phyloP scores from a whole-genome alignment of 2,888 invertebrate genomes.

The Chymomyza fuscimana region DNA sequence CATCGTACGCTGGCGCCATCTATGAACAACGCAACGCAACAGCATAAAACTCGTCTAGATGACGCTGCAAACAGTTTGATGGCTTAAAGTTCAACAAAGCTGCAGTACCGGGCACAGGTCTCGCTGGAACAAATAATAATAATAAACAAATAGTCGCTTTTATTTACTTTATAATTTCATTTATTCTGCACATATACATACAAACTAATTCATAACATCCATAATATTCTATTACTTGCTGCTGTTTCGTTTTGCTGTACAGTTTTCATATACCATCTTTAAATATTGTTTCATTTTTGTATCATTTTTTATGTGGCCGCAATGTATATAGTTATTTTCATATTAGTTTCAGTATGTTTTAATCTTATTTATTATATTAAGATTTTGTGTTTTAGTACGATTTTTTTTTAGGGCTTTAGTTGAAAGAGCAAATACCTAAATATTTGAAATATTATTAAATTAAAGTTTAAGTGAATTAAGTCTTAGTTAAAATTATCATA shows the following conservation, averaged over 20 bases:
- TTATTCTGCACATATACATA: constrained; percentile 64
- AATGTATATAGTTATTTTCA: constrained; percentile 27
- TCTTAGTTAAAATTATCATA: constrained; percentile 16
- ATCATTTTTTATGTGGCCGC: constrained; percentile 7
- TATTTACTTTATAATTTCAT: constrained; percentile 17
- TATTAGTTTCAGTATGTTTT: constrained; percentile 22
- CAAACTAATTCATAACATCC: constrained; percentile 65
- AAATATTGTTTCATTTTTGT: constrained; percentile 20
- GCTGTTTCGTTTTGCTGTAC: constrained; percentile 28
- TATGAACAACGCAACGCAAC: too few species aligned
- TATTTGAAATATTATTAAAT: constrained; percentile 39
- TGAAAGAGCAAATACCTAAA: constrained; percentile 42
- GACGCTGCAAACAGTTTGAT: too few species aligned
- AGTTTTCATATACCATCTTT: constrained; percentile 1
- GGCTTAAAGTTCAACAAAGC: too few species aligned
- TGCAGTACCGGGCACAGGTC: too few species aligned
- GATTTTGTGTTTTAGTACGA: constrained; percentile 11
- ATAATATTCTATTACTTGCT: constrained; percentile 47
- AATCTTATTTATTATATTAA: neutral
- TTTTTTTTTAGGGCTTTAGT: constrained; percentile 18
- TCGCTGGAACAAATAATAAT: neutral
- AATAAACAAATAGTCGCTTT: neutral
- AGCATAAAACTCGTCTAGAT: too few species aligned
- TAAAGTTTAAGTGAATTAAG: constrained; percentile 20
- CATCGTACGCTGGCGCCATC: too few species aligned